These are phyloP conservation scores for Salmo trutta DNA, from an alignment of 2,797 vertebrate species.

Conservation along the genomic window DNA sequence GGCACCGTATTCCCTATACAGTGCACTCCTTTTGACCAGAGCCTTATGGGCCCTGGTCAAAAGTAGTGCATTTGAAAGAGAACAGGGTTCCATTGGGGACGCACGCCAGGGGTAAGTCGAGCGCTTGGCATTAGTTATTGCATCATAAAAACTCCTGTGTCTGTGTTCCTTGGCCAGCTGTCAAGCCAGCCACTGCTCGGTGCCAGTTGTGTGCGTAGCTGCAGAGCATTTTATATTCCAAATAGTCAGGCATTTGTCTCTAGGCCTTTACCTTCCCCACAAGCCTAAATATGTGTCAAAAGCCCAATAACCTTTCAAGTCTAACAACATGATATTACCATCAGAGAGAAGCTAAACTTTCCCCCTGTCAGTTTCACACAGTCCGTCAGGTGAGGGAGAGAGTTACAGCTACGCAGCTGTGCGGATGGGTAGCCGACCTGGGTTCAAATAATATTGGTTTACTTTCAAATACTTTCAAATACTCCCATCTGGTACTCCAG, in stretches of 20 bases:
- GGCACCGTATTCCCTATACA: background rate
- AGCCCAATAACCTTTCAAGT: slow-evolving; percentile 61
- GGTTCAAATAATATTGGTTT: background rate
- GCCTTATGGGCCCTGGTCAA: too few species aligned
- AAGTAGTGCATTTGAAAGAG: too few species aligned
- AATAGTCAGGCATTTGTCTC: slow-evolving; percentile 51
- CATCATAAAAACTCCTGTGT: slow-evolving; percentile 23
- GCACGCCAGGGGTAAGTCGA: slow-evolving; percentile 1
- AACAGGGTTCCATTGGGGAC: too few species aligned
- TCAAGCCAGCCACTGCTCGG: slow-evolving; percentile 36
- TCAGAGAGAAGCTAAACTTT: slow-evolving; percentile 63
- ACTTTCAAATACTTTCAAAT: background rate
- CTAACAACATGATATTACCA: slow-evolving; percentile 61
- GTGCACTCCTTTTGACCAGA: background rate
- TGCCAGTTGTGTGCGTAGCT: slow-evolving; percentile 37
- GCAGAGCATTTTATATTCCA: slow-evolving; percentile 52
- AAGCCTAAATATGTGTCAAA: slow-evolving; percentile 60
- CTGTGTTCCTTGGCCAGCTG: slow-evolving; percentile 39
- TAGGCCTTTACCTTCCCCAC: slow-evolving; percentile 55
- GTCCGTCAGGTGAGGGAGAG: slow-evolving; percentile 37
- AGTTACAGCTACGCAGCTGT: slow-evolving; percentile 2
- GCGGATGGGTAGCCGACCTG: slow-evolving; percentile 9
- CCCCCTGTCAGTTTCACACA: slow-evolving; percentile 39
- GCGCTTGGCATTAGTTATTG: slow-evolving; percentile 17
- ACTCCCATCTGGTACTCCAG: background rate